Evolutionary conservation across 2,888 invertebrate species (phyloP).

Genomic region (Luperina nickerlii): DNA sequence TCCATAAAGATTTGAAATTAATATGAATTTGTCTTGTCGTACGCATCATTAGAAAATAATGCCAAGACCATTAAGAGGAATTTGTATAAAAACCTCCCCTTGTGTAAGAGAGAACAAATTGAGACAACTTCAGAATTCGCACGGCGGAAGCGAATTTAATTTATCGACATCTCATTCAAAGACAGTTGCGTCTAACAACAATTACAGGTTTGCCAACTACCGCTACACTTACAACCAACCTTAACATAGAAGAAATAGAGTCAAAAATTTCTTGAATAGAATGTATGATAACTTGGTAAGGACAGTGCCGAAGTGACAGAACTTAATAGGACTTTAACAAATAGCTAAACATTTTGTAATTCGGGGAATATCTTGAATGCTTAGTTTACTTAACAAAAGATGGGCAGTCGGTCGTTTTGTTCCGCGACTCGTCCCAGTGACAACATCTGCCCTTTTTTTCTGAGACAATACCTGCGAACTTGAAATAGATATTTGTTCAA

Average conservation of each 20-base stretch:
- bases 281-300: slow-evolving; percentile 69
- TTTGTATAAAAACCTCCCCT: slow-evolving; percentile 71
- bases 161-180: slow-evolving; percentile 88
- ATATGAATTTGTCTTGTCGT: slow-evolving; percentile 64
- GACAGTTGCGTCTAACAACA: slow-evolving; percentile 85
- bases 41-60: slow-evolving; percentile 81
- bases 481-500: slow-evolving; percentile 89
- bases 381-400: slow-evolving; percentile 87
- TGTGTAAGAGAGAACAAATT: slow-evolving; percentile 87
- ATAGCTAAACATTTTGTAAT: slow-evolving; percentile 90
- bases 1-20: slow-evolving; percentile 36
- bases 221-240: slow-evolving; percentile 46
- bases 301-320: slow-evolving; percentile 84
- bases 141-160: slow-evolving; percentile 89
- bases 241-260: slow-evolving; percentile 63
- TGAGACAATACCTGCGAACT: slow-evolving; percentile 78
- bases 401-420: slow-evolving; percentile 82
- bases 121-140: slow-evolving; percentile 87
- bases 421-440: slow-evolving; percentile 78
- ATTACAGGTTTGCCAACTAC: slow-evolving; percentile 78
- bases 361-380: slow-evolving; percentile 88
- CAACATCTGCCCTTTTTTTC: slow-evolving; percentile 88
- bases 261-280: slow-evolving; percentile 55
- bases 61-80: slow-evolving; percentile 72
- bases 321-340: slow-evolving; percentile 90